Base-by-base conservation (phyloP, 2,888 invertebrate genomes). In the Odontothrips loti region DNA sequence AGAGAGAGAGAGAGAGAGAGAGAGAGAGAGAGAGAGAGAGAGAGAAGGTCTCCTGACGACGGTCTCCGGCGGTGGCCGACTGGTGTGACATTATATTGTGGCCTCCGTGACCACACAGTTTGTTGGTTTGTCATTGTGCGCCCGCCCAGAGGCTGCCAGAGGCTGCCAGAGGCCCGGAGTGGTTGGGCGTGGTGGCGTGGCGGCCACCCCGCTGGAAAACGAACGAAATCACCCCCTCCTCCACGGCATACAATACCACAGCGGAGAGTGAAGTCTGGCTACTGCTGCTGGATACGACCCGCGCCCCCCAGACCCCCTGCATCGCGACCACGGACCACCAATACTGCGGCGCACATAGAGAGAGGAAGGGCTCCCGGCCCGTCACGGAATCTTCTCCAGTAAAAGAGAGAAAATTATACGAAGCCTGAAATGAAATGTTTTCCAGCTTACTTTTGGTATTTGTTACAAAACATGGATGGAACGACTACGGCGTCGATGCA, bases 101-200 rank as follows among this genome's bases (percentile, higher is more conserved):
- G 68, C n/a, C n/a, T n/a, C 68, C 68, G 23, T 75, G 68, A 75
- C 68, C 68, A 75, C 68, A 75, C 68, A 75, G 68, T 75, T 75
- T 75, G 68, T 75, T 75, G 68, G 68, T 75, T 75, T 75, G 68
- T 27, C 68, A 75, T 75, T 75, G 68, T 75, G 68, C 12, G 68
- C 27, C 68, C 68, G 27, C 9, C 68, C 12, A 23, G 68, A 23
- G 68, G 68, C 68, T 20, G 68, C n/a, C n/a, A n/a, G 68, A 4
- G 68, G 68, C 68, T 4, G 23, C n/a, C n/a, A n/a, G n/a, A 9
- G 68, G 68, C 68, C 0, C 23, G 10, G 27, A 6, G 68, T 10
- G 68, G 68, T 27, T 20, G 68, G 68, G 68, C 23, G 23, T 0
- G 2, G 68, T 3, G n/a, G 58, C 58, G 58, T 58, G 58, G 58